A percentile compares a stretch with the other conserved stretches of the same genome.
Conservation (phyloP, 2,888 invertebrate genomes). For the Polydrusus pterygomalis region DNA sequence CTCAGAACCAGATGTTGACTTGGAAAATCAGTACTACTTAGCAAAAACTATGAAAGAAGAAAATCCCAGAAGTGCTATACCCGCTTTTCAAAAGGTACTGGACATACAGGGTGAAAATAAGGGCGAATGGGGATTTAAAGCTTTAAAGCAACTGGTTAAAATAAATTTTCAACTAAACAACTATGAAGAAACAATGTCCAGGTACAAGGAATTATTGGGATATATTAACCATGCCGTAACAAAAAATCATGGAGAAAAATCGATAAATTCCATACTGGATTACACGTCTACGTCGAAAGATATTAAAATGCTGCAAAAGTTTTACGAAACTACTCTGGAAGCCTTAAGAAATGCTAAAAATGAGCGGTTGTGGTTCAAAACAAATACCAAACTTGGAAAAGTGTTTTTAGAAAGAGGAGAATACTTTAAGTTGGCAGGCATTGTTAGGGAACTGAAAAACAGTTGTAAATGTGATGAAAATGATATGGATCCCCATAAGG, state of each 20-base stretch:
- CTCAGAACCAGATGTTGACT: slow-evolving; percentile 98
- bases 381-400: slow-evolving; percentile 98
- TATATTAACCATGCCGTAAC: slow-evolving; percentile 99
- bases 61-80: slow-evolving; percentile 90
- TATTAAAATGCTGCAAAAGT: slow-evolving; percentile 87
- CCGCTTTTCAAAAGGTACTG: slow-evolving; percentile 96
- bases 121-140: slow-evolving; percentile 99
- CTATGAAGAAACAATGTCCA: slow-evolving; percentile 76
- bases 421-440: slow-evolving; percentile 92
- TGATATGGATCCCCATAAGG: slow-evolving; percentile 96
- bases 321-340: slow-evolving; percentile 96
- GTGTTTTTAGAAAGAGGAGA: slow-evolving; percentile 96
- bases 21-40: slow-evolving; percentile 99
- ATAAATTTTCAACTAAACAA: slow-evolving; percentile 96
- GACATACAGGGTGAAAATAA: slow-evolving; percentile 97
- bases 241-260: slow-evolving; percentile 98
- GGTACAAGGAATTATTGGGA: slow-evolving; percentile 93
- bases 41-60: slow-evolving; percentile 98
- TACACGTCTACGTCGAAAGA: slow-evolving; percentile 99
- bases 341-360: slow-evolving; percentile 97
- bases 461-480: slow-evolving; percentile 86
- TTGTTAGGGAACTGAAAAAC: slow-evolving; percentile 95
- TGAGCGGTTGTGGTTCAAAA: slow-evolving; percentile 99
- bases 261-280: slow-evolving; percentile 98
- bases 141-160: slow-evolving; percentile 99